Evolutionary conservation across 2,113 vertebrate genomes (phyloP).

Genomic region (Chaenocephalus aceratus): DNA sequence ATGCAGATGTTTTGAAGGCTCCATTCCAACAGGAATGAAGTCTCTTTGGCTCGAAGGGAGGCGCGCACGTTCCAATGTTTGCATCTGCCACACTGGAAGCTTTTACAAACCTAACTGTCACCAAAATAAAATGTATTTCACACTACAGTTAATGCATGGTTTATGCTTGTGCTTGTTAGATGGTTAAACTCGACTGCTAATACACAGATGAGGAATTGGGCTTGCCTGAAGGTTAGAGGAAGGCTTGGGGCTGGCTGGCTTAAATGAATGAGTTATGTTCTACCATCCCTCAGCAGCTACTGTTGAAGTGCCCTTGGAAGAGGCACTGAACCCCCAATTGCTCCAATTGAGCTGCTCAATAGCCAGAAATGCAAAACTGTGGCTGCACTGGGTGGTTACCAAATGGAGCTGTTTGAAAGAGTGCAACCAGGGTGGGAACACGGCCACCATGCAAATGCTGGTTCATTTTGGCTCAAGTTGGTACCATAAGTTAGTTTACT

Average conservation of each 20-base stretch:
- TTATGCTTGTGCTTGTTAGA: conserved; percentile 32
- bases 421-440: conserved; percentile 44
- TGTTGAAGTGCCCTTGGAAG: conserved; percentile 75
- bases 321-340: conserved; percentile 64
- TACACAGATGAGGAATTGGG: conserved; percentile 49
- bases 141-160: conserved; percentile 12
- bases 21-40: conserved; percentile 1
- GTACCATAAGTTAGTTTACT: conserved; percentile 46
- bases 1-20: conserved; percentile 44
- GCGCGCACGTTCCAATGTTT: conserved; percentile 42
- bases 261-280: conserved; percentile 73
- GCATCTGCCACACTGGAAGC: conserved; percentile 47
- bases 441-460: conserved; percentile 51
- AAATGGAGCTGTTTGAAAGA: conserved; percentile 66
- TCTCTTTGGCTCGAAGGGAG: conserved; percentile 21
- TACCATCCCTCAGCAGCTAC: conserved; percentile 59
- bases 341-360: conserved; percentile 69
- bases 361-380: conserved; percentile 72
- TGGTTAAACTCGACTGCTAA: conserved; percentile 35
- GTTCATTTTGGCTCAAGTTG: conserved; percentile 46
- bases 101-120: conserved; percentile 48
- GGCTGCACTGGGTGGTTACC: conserved; percentile 58
- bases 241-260: conserved; percentile 47
- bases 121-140: conserved; percentile 31
- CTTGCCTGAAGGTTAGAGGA: conserved; percentile 64